Evolutionary conservation across 1,140 invertebrate species (phyloP), one percentile per base, ranked within the genome.

Genomic region (Aricia agestis): DNA sequence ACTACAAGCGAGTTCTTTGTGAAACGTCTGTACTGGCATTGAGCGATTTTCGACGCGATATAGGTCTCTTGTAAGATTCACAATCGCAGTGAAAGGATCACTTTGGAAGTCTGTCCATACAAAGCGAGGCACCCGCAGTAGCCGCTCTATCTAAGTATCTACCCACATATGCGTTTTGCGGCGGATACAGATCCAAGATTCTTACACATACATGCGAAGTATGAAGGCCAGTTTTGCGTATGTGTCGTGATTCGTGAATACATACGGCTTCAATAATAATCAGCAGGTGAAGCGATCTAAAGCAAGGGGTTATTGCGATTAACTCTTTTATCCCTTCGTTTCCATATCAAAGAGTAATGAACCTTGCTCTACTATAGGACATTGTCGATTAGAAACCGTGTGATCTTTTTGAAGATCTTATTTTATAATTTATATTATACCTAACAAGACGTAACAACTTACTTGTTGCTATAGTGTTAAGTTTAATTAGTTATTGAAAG

Each of bases 271-370:
- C 87, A 83, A 88, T 89, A 83, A 88, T 89, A 84, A 88, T 91
- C 89, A 90, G 89, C 89, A 91, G 89, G 89, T 91, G 87, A 88
- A 89, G 89, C 85, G 83, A 88, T 85, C 77, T 87, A 83, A 85
- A 87, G 86, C 81, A 87, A 90, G 87, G 89, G 89, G 89, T 87
- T 89, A 89, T 90, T 87, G 87, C 87, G 87, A 90, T 91, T 89
- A 89, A 90, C 87, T 90, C 87, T 88, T 91, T 91, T 91, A 90
- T 91, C 89, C 87, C 87, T 89, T 90, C 87, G 87, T 91, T 91
- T 91, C 87, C 87, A 91, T 91, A 90, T 90, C 85, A 90, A 90
- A 89, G 89, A 91, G 87, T 91, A 91, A 90, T 91, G 89, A 91
- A 91, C 89, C 87, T 91, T 90, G 85, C 89, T 90, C 80, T 81